A percentile compares a stretch with the other conserved stretches of the same genome.
phyloP scores from a whole-genome alignment of 1,140 invertebrate genomes.

The Branchinecta lindahli region DNA sequence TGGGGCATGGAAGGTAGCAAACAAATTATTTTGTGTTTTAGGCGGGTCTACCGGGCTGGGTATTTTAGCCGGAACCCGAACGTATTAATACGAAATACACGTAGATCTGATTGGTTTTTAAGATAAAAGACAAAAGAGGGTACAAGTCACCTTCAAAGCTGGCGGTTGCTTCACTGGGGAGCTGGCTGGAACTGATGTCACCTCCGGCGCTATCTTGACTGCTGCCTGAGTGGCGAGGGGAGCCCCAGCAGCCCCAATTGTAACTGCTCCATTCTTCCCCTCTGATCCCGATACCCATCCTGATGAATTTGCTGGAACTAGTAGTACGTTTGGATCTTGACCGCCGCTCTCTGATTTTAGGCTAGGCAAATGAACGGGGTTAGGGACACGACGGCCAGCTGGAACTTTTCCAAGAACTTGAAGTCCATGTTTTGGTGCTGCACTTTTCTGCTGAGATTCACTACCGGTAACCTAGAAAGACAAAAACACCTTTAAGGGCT shows the following conservation, averaged over 20 bases:
- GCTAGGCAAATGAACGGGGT: conserved; percentile 92
- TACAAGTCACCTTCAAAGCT: background rate
- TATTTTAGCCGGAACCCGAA: too few relatives aligned
- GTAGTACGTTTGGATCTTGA: conserved; percentile 52
- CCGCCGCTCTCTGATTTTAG: conserved; percentile 80
- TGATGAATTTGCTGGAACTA: conserved; percentile 52
- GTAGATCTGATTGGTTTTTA: too few relatives aligned
- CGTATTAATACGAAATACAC: too few relatives aligned
- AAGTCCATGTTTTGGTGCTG: conserved; percentile 93
- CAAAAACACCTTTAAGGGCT: background rate
- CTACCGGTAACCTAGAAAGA: conserved; percentile 61
- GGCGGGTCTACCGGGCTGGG: too few relatives aligned
- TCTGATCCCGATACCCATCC: conserved; percentile 47
- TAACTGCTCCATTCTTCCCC: conserved; percentile 13
- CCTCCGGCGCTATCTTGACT: background rate
- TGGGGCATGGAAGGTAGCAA: too few relatives aligned
- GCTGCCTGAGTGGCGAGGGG: background rate
- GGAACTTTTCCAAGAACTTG: conserved; percentile 96
- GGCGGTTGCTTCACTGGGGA: background rate
- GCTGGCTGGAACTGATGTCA: background rate
- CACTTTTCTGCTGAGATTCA: conserved; percentile 70
- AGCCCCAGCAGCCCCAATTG: conserved; percentile 13
- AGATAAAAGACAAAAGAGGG: too few relatives aligned
- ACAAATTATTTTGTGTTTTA: too few relatives aligned
- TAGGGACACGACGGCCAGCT: conserved; percentile 64